Conservation (phyloP, 2,113 vertebrate genomes). For the Dipodomys ordii region DNA sequence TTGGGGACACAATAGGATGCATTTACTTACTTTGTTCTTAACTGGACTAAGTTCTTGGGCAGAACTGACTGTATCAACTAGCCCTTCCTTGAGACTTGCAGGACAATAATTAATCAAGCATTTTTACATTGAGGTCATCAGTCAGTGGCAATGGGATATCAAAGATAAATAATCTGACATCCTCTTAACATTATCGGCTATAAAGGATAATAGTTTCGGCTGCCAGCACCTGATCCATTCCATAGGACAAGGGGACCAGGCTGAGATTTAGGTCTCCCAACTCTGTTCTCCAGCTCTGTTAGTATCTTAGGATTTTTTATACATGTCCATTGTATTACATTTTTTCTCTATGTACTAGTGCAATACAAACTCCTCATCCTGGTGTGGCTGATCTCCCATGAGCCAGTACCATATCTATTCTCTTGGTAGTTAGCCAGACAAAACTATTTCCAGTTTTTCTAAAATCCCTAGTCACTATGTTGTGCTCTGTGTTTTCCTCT, state of each 20-base stretch:
- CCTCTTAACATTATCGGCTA: not conserved
- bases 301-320: not conserved
- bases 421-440: not conserved
- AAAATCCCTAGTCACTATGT: not conserved
- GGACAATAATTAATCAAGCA: constrained; percentile 40
- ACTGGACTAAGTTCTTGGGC: not conserved
- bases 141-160: not conserved
- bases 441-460: not conserved
- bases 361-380: not conserved
- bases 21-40: constrained; percentile 51
- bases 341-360: not conserved
- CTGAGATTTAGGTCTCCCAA: not conserved
- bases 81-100: not conserved
- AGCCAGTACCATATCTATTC: not conserved
- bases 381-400: not conserved
- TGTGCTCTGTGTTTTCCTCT: not conserved
- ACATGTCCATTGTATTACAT: not conserved
- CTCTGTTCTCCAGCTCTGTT: not conserved
- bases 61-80: not conserved
- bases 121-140: not conserved
- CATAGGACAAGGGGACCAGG: not conserved
- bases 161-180: constrained; percentile 18
- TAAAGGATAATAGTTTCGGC: not conserved
- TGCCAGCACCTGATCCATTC: not conserved
- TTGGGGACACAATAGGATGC: not conserved